These are phyloP conservation scores for Fopius arisanus DNA, from an alignment of 1,140 invertebrate genomes.

Conservation along the genomic window DNA sequence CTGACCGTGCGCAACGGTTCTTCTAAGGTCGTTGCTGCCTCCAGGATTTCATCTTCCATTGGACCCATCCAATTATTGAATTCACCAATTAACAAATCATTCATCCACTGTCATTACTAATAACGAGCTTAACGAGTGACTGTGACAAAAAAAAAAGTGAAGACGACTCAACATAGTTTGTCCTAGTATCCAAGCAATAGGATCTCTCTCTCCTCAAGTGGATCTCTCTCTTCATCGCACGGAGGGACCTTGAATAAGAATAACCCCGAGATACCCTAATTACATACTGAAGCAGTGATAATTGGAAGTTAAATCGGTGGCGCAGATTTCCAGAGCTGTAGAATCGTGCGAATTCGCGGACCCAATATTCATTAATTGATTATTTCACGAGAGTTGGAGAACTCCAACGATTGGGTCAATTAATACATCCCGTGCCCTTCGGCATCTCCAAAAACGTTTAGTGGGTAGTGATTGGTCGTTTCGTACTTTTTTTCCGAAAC, in stretches of 20 bases:
- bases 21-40: constrained; percentile 37
- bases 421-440: constrained; percentile 50
- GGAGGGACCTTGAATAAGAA: too few relatives aligned
- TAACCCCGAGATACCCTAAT: too few relatives aligned
- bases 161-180: too few relatives aligned
- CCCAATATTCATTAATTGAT: not conserved
- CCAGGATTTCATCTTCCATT: constrained; percentile 25
- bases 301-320: too few relatives aligned
- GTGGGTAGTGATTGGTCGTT: constrained; percentile 57
- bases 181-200: too few relatives aligned
- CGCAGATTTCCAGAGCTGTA: not conserved
- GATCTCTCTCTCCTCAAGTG: too few relatives aligned
- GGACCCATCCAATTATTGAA: not conserved
- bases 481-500: constrained; percentile 60
- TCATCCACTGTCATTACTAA: not conserved
- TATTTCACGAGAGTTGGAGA: constrained; percentile 10
- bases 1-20: constrained; percentile 59
- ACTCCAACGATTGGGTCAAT: constrained; percentile 55
- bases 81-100: not conserved
- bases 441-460: constrained; percentile 52
- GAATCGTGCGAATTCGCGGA: not conserved
- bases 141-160: not conserved
- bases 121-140: not conserved
- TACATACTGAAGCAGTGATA: too few relatives aligned
- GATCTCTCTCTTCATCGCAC: too few relatives aligned